Base-by-base conservation (phyloP, 2,797 vertebrate species). In the Falco biarmicus region DNA sequence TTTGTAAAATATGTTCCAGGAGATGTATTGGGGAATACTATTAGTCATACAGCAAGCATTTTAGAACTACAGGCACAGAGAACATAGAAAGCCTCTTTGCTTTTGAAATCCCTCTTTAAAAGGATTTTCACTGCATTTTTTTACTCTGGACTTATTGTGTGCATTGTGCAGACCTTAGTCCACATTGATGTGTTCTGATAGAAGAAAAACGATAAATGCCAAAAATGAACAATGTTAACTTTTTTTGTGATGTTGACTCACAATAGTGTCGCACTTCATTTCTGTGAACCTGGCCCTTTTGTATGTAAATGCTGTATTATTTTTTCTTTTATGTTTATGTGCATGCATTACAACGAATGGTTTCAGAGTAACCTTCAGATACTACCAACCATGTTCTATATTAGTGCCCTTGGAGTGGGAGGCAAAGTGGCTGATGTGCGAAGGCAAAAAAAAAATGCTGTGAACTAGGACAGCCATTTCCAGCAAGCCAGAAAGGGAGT, bases 351-450 rank as follows among this genome's bases (percentile, higher is more conserved):
- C 34, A 65, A 68, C 39, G 13, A 68, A 34, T 0, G 0, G 6
- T 45, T 76, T 82, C 32, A 84, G 15, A 64, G n/a, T 47, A 85
- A 90, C 16, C 43, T 53, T 82, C 37, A 43, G 57, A 45, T 37
- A 34, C 28, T 15, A 73, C 32, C 34, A 84, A 69, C 17, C 4
- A 25, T 2, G 0, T 14, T 39, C 31, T 15, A 3, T 51, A n/a
- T 37, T 17, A 45, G 6, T 0, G 1, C 1, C 19, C 9, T 41
- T 57, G 54, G 15, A 70, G 24, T 0, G 0, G 15, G 47, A 63
- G 12, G n/a, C 18, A 85, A 45, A 81, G 37, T 54, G 41, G 13
- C 24, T 78, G 24, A 37, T 53, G 17, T 51, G 25, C 12, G 28
- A 56, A 59, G 15, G 19, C 21, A 77, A 68, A 70, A 6, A 68